Evolutionary conservation across 2,888 invertebrate genomes (phyloP).

Genomic region (Thecocarcelia acutangulata): DNA sequence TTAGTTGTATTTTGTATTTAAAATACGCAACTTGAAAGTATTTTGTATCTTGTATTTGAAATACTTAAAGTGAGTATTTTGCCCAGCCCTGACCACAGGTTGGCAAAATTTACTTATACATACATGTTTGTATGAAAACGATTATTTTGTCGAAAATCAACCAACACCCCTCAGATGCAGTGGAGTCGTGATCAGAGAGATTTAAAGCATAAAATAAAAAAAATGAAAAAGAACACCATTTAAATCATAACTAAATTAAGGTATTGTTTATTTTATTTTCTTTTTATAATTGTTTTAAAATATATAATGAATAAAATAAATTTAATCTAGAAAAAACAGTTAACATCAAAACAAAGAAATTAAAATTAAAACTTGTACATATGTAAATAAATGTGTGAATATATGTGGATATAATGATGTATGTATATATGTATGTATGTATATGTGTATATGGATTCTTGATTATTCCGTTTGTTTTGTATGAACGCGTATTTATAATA

Average conservation of each 20-base stretch:
- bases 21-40: no score
- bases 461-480: constrained; percentile 7
- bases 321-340: constrained; percentile 54
- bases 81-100: no score
- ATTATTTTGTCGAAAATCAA: no score
- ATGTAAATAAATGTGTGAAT: background rate
- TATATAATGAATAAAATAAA: constrained; percentile 45
- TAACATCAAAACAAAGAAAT: constrained; percentile 54
- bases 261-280: constrained; percentile 10
- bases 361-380: constrained; percentile 17
- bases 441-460: background rate
- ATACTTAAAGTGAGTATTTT: no score
- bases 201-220: background rate
- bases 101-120: no score
- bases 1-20: no score
- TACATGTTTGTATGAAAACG: no score
- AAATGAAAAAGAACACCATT: background rate
- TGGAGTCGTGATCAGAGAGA: no score
- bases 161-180: no score
- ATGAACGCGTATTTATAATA: constrained; percentile 14
- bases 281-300: constrained; percentile 28
- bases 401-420: background rate
- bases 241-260: background rate
- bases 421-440: no score
- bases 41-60: no score